Conservation (phyloP, 2,113 vertebrate genomes). For the Vulpes lagopus region DNA sequence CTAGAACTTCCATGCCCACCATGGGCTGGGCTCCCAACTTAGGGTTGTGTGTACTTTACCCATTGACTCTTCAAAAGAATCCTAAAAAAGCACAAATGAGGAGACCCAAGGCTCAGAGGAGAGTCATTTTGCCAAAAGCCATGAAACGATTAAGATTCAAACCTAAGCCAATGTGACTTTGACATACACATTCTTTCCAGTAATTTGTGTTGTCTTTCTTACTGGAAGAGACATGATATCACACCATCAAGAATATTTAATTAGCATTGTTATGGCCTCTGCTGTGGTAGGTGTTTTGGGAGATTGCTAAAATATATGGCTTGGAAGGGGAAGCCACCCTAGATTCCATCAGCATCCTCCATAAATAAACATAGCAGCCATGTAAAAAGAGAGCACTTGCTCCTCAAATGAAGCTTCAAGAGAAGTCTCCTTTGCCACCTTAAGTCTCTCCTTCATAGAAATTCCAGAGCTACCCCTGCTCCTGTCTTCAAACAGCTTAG, state of each 20-base stretch:
- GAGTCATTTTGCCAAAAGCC: no score
- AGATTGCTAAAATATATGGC: neutral
- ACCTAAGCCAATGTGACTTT: neutral
- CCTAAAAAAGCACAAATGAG: slow-evolving; percentile 6
- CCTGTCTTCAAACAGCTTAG: neutral
- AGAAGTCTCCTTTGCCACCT: neutral
- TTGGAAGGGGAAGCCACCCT: neutral
- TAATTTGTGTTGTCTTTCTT: neutral
- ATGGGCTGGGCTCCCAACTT: neutral
- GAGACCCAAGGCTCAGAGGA: neutral
- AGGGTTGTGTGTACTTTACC: neutral
- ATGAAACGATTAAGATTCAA: neutral
- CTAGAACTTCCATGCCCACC: neutral
- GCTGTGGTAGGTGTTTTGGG: neutral
- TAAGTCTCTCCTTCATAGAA: slow-evolving; percentile 19
- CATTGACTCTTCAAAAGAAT: slow-evolving; percentile 26
- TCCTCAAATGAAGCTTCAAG: neutral
- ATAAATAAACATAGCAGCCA: neutral
- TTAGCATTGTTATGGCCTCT: neutral
- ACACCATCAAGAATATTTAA: neutral
- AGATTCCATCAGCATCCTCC: neutral
- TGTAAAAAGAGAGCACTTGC: neutral
- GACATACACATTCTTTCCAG: neutral
- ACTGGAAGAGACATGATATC: neutral
- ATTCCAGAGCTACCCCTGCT: neutral